A percentile compares a stretch with the other conserved stretches of the same genome.
Conservation (phyloP, 1,140 invertebrate species). For the Phthorimaea operculella region DNA sequence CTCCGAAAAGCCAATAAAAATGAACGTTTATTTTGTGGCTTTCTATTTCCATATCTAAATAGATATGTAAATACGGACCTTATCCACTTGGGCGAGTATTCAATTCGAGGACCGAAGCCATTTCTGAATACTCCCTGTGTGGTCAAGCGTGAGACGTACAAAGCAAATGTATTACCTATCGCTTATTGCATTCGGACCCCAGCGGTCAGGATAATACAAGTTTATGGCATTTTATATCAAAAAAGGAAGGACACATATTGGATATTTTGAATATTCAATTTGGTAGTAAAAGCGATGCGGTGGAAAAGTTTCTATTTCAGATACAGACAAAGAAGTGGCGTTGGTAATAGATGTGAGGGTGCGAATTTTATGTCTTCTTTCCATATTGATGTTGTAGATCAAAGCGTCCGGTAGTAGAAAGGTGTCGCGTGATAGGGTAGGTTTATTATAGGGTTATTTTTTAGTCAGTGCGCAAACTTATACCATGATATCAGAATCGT, state of each 20-base stretch:
- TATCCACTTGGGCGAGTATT: neutral
- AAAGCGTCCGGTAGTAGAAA: no score
- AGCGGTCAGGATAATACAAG: neutral
- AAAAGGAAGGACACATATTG: neutral
- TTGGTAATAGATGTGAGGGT: neutral
- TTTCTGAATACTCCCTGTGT: neutral
- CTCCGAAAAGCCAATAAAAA: neutral
- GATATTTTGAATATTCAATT: conserved; percentile 1
- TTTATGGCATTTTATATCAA: neutral
- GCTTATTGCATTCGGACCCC: neutral
- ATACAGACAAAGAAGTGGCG: neutral
- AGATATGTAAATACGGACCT: neutral
- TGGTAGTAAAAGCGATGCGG: neutral
- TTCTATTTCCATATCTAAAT: conserved; percentile 1
- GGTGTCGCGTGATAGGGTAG: no score
- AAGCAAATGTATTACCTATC: conserved; percentile 1
- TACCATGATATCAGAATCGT: no score
- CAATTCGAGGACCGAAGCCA: neutral
- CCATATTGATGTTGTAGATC: no score
- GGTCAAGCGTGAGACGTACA: neutral
- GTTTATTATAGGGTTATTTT: no score
- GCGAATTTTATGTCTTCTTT: neutral
- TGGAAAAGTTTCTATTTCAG: neutral
- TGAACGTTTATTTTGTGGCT: conserved; percentile 1
- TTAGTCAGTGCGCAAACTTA: no score